Conservation (phyloP, 2,113 vertebrate species). For the Nibea albiflora region DNA sequence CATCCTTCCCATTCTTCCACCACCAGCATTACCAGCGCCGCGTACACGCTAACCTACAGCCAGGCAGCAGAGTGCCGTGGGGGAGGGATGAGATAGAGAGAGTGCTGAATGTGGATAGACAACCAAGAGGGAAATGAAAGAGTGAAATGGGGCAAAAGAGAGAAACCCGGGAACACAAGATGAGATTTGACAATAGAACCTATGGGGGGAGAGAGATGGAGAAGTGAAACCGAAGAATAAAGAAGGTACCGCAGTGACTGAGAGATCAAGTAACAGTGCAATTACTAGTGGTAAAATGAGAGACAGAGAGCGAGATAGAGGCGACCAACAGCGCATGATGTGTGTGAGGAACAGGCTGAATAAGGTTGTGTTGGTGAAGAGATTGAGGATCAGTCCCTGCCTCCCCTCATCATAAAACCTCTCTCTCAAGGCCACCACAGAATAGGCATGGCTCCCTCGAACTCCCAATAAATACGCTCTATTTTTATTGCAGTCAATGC, state of each 20-base stretch:
- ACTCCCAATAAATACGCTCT: conserved; percentile 54
- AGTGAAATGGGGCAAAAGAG: conserved; percentile 43
- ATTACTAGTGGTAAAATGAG: neutral
- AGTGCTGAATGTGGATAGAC: conserved; percentile 46
- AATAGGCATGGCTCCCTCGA: conserved; percentile 38
- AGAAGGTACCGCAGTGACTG: neutral
- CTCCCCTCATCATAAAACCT: conserved; percentile 61
- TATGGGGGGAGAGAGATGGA: neutral
- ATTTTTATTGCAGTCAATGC: conserved; percentile 54
- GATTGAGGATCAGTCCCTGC: conserved; percentile 40
- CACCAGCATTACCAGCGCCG: conserved; percentile 49
- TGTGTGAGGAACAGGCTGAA: conserved; percentile 19
- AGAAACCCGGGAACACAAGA: conserved; percentile 21
- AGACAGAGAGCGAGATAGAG: conserved; percentile 2
- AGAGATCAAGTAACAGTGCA: conserved; percentile 4
- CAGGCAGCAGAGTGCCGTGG: conserved; percentile 48
- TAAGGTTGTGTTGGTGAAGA: conserved; percentile 29
- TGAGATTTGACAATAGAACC: conserved; percentile 35
- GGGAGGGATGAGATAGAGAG: conserved; percentile 51
- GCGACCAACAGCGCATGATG: neutral
- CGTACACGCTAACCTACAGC: conserved; percentile 40
- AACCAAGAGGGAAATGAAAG: conserved; percentile 38
- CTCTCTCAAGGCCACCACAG: conserved; percentile 59
- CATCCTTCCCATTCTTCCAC: conserved; percentile 66
- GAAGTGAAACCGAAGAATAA: conserved; percentile 26